phyloP scores from a whole-genome alignment of 1,140 invertebrate species.

The Anoplolepis gracilipes region DNA sequence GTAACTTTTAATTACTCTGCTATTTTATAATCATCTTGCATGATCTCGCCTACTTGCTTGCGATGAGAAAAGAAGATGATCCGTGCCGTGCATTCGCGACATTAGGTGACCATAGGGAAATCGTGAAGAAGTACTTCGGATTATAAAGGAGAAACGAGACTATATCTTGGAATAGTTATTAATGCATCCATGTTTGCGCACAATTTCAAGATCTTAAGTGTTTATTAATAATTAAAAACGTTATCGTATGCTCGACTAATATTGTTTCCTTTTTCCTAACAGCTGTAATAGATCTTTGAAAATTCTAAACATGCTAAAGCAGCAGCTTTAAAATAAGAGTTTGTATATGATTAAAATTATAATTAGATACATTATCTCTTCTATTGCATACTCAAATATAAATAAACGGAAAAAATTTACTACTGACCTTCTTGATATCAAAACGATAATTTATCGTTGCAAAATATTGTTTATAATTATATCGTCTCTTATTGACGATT shows the following conservation, averaged over 20 bases:
- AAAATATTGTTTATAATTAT: too few species aligned
- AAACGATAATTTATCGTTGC: too few species aligned
- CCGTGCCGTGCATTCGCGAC: background rate
- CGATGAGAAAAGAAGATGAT: background rate
- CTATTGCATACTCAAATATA: background rate
- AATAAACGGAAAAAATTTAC: background rate
- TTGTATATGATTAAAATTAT: background rate
- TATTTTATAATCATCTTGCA: constrained; percentile 34
- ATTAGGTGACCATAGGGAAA: background rate
- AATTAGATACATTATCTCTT: background rate
- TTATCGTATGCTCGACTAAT: background rate
- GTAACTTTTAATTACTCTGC: constrained; percentile 78
- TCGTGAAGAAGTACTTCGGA: background rate
- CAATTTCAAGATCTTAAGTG: background rate
- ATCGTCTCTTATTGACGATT: too few species aligned
- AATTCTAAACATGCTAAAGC: background rate
- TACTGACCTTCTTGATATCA: background rate
- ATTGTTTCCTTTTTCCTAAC: background rate
- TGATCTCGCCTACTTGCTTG: background rate
- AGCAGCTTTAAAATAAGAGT: background rate
- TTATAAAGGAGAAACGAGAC: constrained; percentile 4
- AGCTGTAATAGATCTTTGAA: background rate
- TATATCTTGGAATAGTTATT: constrained; percentile 16
- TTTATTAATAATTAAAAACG: constrained; percentile 2
- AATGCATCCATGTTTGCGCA: background rate